Evolutionary conservation across 2,797 vertebrate genomes (phyloP).

Genomic region (Sebastes aleutianus): DNA sequence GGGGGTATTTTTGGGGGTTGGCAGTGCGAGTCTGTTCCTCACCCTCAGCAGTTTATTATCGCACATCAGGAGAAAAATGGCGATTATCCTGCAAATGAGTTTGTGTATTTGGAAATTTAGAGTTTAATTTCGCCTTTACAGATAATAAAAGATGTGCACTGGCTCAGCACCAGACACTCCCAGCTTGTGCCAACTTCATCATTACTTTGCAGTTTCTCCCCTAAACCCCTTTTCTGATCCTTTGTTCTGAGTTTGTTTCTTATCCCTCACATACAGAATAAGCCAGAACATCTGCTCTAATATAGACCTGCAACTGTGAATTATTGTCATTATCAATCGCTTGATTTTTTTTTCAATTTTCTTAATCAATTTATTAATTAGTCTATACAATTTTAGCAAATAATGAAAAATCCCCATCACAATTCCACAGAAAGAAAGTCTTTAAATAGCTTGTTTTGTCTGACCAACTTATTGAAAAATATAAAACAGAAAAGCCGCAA

Average conservation of each 20-base stretch:
- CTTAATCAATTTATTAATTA: background rate
- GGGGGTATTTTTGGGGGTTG: slow-evolving; percentile 30
- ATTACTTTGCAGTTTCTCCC: background rate
- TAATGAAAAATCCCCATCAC: background rate
- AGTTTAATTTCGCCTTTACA: background rate
- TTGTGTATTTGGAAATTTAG: background rate
- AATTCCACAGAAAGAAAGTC: background rate
- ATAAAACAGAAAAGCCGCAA: background rate
- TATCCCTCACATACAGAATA: background rate
- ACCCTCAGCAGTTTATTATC: slow-evolving; percentile 29
- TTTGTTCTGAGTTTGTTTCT: background rate
- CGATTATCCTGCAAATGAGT: background rate
- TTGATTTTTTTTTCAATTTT: background rate
- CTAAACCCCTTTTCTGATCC: background rate
- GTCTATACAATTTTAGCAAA: background rate
- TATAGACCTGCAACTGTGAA: background rate
- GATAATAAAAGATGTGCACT: background rate
- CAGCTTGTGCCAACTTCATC: background rate
- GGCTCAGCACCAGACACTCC: background rate
- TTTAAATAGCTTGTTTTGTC: background rate
- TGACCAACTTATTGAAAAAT: background rate
- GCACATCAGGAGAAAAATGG: slow-evolving; percentile 24
- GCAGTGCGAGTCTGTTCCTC: slow-evolving; percentile 6
- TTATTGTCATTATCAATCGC: background rate
- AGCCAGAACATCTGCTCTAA: background rate